Base-by-base conservation (phyloP, 2,113 vertebrate species). In the Eulemur macaco region DNA sequence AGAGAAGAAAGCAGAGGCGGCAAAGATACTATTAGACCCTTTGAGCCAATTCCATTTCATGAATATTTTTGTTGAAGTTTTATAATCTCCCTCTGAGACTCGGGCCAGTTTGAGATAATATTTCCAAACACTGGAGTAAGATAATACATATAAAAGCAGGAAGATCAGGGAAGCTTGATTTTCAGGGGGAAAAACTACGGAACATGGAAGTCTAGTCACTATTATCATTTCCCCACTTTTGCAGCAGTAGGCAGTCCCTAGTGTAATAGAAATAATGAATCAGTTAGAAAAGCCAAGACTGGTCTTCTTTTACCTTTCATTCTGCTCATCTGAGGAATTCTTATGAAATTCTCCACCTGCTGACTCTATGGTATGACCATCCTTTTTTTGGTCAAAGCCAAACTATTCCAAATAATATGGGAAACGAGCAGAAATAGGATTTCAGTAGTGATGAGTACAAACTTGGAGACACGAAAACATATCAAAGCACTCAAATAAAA, bases 351-450 rank as follows among this genome's bases (percentile, higher is more conserved):
- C 89, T 76, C 74, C 37, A 85, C 31, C 29, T 39, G 31, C 66
- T 84, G 47, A 37, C 39, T 90, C 37, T 77, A 71, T 15, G 39
- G 31, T 69, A 63, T 69, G 29, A 63, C 31, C 25, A 80, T 77
- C 47, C 37, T 94, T 95, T 94, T 94, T 97, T 39, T 60, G 56
- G 47, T 77, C 58, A 96, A 95, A 96, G 76, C 74, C 23, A 76
- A 85, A 91, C 73, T 78, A 50, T 90, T 91, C 31, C n/a, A 73
- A 83, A 91, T 29, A 88, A 58, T 18, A 81, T n/a, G 39, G 42
- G 47, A 91, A 91, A 73, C 29, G 18, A 50, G 15, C 77, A 73
- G 50, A 89, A 66, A 69, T 5, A 47, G 34, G 25, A 45, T 86
- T 82, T 92, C 23, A 68, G 8, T 73, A 83, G 63, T 58, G n/a